A percentile compares a stretch with the other conserved stretches of the same genome.
Evolutionary conservation across 2,113 vertebrate species (phyloP).

Genomic region (Macroglossus sobrinus): DNA sequence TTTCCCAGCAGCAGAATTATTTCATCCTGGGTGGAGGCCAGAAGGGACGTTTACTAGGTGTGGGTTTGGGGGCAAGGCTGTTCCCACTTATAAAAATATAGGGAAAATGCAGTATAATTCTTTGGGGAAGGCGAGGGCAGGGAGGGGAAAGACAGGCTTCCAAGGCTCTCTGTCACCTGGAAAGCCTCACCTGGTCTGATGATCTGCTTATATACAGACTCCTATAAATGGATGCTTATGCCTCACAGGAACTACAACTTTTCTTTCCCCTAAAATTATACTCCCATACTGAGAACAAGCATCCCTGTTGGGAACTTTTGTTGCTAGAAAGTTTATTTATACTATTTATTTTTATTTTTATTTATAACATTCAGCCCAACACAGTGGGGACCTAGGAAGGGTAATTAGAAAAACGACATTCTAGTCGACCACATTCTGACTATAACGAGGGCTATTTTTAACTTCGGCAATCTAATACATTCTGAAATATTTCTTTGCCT

Average conservation of each 20-base stretch:
- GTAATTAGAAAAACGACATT: background rate
- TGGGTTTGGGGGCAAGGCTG: background rate
- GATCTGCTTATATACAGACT: background rate
- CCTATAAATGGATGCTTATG: background rate
- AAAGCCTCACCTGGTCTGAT: background rate
- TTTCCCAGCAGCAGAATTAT: conserved; percentile 71
- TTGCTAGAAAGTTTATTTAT: background rate
- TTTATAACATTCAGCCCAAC: background rate
- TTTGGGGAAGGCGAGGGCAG: background rate
- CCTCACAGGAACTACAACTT: background rate
- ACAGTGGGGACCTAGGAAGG: background rate
- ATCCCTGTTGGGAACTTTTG: background rate
- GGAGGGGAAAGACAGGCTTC: background rate
- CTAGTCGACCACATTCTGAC: background rate
- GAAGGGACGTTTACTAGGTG: background rate
- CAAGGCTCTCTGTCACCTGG: background rate
- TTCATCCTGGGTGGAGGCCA: conserved; percentile 74
- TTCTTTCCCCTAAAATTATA: background rate
- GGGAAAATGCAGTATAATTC: background rate
- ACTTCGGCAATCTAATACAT: background rate
- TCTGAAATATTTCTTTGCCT: background rate
- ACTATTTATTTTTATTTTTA: background rate
- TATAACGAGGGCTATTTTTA: background rate
- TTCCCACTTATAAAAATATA: background rate
- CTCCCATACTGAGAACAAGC: background rate